These are phyloP conservation scores for Acestrorhynchus altus DNA, from an alignment of 2,797 vertebrate species.

Conservation along the genomic window DNA sequence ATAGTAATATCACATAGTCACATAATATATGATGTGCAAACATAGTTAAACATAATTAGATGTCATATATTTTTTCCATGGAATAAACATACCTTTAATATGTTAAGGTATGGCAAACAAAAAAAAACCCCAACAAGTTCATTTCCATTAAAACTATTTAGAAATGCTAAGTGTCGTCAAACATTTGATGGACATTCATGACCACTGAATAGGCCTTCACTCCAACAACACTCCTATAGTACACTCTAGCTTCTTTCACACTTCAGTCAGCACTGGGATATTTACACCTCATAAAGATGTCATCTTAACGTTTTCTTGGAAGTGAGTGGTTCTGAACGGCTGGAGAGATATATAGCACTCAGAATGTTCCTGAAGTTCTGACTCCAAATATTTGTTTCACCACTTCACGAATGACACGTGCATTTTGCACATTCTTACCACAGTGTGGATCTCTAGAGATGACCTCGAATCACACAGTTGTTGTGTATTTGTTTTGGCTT, in stretches of 20 bases:
- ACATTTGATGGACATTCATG: not conserved
- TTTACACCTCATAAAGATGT: not conserved
- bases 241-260: not conserved
- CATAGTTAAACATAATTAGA: too few species aligned
- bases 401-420: not conserved
- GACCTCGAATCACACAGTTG: not conserved
- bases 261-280: not conserved
- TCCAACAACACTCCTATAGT: not conserved
- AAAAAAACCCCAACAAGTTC: too few species aligned
- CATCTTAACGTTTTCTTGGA: not conserved
- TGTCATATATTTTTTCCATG: too few species aligned
- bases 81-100: too few species aligned
- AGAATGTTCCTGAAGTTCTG: not conserved
- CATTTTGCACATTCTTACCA: not conserved
- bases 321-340: not conserved
- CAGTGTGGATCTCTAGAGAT: not conserved
- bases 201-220: not conserved
- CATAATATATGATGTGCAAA: too few species aligned
- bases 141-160: not conserved
- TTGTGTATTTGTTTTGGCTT: not conserved
- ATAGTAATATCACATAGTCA: too few species aligned
- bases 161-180: not conserved
- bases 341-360: not conserved
- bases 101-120: too few species aligned
- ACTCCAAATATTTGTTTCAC: not conserved